Conservation (phyloP, 2,113 vertebrate genomes). For the Lagopus muta region DNA sequence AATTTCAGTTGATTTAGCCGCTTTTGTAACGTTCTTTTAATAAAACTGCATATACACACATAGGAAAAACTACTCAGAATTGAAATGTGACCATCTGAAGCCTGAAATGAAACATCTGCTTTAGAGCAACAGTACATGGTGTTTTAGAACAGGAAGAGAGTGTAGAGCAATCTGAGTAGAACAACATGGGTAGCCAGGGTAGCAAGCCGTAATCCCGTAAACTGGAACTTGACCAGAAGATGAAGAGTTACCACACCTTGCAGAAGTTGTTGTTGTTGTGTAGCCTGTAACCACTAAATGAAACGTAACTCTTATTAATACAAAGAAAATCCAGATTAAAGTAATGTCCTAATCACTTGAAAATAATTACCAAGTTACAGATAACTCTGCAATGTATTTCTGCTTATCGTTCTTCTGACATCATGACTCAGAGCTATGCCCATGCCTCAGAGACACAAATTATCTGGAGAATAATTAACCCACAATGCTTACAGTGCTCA, state of each 20-base stretch:
- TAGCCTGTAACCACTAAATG: neutral
- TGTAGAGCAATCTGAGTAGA: neutral
- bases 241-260: neutral
- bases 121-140: neutral
- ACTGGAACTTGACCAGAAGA: slow-evolving; percentile 5
- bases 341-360: neutral
- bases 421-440: neutral
- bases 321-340: neutral
- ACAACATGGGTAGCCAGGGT: neutral
- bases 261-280: neutral
- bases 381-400: neutral
- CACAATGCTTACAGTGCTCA: neutral
- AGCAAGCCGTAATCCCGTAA: slow-evolving; percentile 27
- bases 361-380: neutral
- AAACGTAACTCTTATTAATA: neutral
- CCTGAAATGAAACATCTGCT: slow-evolving; percentile 41
- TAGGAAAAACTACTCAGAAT: slow-evolving; percentile 16
- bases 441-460: neutral
- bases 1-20: neutral
- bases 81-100: slow-evolving; percentile 24
- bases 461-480: neutral
- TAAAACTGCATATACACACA: neutral
- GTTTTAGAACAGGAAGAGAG: slow-evolving; percentile 40
- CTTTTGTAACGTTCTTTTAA: neutral
- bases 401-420: neutral